Conservation (phyloP, 1,140 invertebrate species). For the Dendroctonus valens region DNA sequence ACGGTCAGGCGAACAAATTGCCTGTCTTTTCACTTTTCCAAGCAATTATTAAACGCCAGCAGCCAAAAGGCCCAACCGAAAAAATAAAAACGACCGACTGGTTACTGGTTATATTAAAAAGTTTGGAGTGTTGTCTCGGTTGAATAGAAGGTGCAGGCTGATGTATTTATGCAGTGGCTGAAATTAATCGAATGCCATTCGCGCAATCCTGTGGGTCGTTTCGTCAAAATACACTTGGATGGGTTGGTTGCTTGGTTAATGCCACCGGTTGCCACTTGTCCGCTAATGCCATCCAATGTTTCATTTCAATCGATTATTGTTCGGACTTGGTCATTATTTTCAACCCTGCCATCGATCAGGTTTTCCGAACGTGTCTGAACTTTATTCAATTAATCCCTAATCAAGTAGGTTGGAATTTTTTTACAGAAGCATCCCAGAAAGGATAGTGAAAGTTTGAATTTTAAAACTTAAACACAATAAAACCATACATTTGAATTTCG, state of each 20-base stretch:
- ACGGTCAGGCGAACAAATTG: conserved; percentile 19
- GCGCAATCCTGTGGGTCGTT: conserved; percentile 46
- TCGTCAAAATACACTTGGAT: conserved; percentile 16
- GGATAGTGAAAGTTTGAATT: too few species aligned
- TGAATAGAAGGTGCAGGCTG: conserved; percentile 35
- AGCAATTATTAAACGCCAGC: conserved; percentile 30
- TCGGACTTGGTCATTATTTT: neutral
- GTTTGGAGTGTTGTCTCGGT: conserved; percentile 26
- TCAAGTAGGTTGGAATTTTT: too few species aligned
- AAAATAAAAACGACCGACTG: conserved; percentile 28
- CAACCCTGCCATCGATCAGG: too few species aligned
- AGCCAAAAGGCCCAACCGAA: conserved; percentile 22
- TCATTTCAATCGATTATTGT: conserved; percentile 2
- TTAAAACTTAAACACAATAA: too few species aligned
- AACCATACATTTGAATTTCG: too few species aligned
- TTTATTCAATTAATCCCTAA: too few species aligned
- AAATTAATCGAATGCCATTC: conserved; percentile 49
- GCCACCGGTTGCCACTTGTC: conserved; percentile 12
- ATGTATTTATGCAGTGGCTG: conserved; percentile 42
- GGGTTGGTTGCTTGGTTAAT: neutral
- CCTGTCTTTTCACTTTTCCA: conserved; percentile 32
- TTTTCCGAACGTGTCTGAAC: too few species aligned
- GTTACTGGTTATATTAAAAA: conserved; percentile 29
- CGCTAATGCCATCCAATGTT: conserved; percentile 6
- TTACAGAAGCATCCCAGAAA: too few species aligned